Evolutionary conservation across 2,888 invertebrate genomes (phyloP).

Genomic region (Lobophora halterata): DNA sequence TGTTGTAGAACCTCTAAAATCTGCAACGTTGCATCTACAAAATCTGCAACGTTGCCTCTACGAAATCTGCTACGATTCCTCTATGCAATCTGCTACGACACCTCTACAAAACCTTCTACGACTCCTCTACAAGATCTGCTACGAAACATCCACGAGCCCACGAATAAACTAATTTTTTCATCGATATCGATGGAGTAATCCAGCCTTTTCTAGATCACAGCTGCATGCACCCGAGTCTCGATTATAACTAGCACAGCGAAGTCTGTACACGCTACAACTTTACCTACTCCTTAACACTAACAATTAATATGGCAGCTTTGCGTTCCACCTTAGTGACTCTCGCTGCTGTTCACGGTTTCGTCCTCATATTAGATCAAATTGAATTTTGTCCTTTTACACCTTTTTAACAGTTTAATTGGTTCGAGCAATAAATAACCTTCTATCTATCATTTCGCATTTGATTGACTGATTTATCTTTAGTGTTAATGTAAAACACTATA

Average conservation of each 20-base stretch:
- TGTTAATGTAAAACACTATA: too few species aligned
- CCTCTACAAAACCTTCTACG: neutral
- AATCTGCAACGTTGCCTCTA: slow-evolving; percentile 4
- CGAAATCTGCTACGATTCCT: neutral
- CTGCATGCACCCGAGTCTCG: slow-evolving; percentile 59
- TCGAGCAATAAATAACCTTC: too few species aligned
- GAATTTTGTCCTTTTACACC: too few species aligned
- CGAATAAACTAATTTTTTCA: slow-evolving; percentile 6
- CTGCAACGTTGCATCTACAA: too few species aligned
- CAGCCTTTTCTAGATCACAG: slow-evolving; percentile 64
- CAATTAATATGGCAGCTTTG: slow-evolving; percentile 7
- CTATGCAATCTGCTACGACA: slow-evolving; percentile 6
- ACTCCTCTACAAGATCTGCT: neutral
- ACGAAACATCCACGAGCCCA: neutral
- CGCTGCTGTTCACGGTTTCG: too few species aligned
- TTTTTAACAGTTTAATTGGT: too few species aligned
- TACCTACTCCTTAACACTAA: slow-evolving; percentile 15
- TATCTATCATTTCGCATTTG: too few species aligned
- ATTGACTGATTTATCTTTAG: too few species aligned
- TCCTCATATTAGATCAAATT: too few species aligned
- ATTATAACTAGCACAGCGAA: slow-evolving; percentile 67
- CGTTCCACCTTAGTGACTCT: too few species aligned
- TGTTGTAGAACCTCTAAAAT: too few species aligned
- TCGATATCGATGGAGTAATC: slow-evolving; percentile 37
- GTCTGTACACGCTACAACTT: slow-evolving; percentile 26